A percentile compares a stretch with the other conserved stretches of the same genome.
Conservation (phyloP, 2,797 vertebrate species). For the Helicolenus hilgendorfi region DNA sequence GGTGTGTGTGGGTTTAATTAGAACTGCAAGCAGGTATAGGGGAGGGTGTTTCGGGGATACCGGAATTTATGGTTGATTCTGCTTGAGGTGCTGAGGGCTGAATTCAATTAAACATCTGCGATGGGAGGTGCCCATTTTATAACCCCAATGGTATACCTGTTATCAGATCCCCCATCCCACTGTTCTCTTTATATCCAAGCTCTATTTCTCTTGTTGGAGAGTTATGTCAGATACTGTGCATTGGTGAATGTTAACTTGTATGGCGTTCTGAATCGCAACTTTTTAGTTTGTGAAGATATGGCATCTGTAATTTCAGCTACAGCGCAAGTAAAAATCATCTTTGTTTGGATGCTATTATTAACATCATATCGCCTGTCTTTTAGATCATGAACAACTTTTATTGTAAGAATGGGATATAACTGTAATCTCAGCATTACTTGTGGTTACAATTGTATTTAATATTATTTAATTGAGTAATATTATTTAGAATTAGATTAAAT, state of each 20-base stretch:
- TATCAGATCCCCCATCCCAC: constrained; percentile 24
- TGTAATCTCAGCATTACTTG: not conserved
- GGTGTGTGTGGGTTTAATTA: constrained; percentile 53
- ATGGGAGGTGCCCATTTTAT: constrained; percentile 54
- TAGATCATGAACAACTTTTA: not conserved
- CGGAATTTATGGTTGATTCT: constrained; percentile 46
- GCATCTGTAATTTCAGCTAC: not conserved
- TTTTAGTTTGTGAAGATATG: not conserved
- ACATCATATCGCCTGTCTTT: not conserved
- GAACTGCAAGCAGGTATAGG: constrained; percentile 34
- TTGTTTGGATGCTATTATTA: not conserved
- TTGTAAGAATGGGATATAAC: not conserved
- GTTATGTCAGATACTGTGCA: not conserved
- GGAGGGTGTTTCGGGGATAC: constrained; percentile 19
- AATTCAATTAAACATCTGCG: constrained; percentile 67
- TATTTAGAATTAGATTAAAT: not conserved
- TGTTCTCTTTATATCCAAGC: constrained; percentile 4
- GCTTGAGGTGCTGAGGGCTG: constrained; percentile 43
- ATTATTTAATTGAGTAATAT: not conserved
- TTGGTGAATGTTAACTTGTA: not conserved
- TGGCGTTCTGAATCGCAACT: not conserved
- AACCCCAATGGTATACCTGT: constrained; percentile 45
- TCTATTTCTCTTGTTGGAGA: not conserved
- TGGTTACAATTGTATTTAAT: not conserved
- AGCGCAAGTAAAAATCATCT: not conserved